Evolutionary conservation across 1,140 invertebrate species (phyloP).

Genomic region (Macrobrachium nipponense): DNA sequence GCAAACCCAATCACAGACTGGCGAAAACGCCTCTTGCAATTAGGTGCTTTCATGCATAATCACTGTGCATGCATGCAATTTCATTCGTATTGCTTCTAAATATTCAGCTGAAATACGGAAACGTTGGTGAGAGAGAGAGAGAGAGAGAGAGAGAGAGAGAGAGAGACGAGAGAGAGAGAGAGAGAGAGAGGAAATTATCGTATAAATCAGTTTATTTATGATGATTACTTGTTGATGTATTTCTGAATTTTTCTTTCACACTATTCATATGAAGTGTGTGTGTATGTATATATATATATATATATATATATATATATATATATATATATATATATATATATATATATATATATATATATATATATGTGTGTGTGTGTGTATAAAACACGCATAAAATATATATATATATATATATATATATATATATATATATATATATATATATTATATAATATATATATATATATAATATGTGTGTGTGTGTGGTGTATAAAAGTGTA

Average conservation of each 20-base stretch:
- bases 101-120: not conserved
- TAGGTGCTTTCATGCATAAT: no score
- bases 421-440: no score
- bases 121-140: not conserved
- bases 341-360: not conserved
- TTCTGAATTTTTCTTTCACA: no score
- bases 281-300: conserved; percentile 14
- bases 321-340: not conserved
- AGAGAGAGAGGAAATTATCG: no score
- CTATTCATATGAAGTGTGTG: no score
- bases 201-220: no score
- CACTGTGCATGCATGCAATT: no score
- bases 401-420: no score
- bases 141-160: conserved; percentile 18
- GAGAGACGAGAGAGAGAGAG: conserved; percentile 5
- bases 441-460: not conserved
- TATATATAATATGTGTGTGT: not conserved
- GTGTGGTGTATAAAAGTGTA: not conserved
- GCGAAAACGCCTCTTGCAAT: no score
- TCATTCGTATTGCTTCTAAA: no score
- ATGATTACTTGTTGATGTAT: no score
- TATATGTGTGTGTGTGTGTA: not conserved
- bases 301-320: conserved; percentile 15
- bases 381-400: no score
- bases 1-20: not conserved